A percentile compares a stretch with the other conserved stretches of the same genome.
These are phyloP conservation scores for Metacarcinus magister DNA, from an alignment of 2,888 invertebrate species.

Conservation along the genomic window DNA sequence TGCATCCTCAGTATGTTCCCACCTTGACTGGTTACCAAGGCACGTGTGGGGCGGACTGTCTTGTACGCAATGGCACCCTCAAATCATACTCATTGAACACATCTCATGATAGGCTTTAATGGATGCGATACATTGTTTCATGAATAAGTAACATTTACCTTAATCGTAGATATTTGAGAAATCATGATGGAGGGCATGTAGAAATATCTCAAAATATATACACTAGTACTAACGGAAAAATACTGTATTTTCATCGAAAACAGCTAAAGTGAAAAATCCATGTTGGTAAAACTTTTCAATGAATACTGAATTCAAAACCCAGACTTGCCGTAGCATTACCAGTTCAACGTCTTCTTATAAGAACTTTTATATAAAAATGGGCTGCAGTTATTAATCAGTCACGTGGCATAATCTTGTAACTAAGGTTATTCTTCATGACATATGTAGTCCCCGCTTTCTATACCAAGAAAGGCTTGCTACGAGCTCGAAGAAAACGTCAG, in stretches of 20 bases:
- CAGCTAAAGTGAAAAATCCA: background rate
- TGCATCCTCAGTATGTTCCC: background rate
- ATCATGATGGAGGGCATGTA: too few species aligned
- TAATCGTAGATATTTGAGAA: too few species aligned
- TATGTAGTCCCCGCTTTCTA: background rate
- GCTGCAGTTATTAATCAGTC: background rate
- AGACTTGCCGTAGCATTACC: background rate
- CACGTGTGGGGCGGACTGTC: background rate
- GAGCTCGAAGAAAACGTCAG: background rate
- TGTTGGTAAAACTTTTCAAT: background rate
- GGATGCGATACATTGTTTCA: too few species aligned
- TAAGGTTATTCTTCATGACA: background rate
- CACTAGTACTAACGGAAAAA: too few species aligned
- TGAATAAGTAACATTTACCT: too few species aligned
- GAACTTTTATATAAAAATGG: background rate
- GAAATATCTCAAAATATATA: background rate
- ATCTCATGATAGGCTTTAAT: background rate
- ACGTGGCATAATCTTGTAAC: background rate
- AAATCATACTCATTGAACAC: background rate
- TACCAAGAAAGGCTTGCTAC: background rate
- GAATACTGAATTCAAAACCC: background rate
- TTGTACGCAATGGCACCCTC: background rate
- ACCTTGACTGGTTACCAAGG: background rate
- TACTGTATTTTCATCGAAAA: background rate
- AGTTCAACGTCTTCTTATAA: background rate